Conservation (phyloP, 2,888 invertebrate genomes). For the Trichopoda pennipes region DNA sequence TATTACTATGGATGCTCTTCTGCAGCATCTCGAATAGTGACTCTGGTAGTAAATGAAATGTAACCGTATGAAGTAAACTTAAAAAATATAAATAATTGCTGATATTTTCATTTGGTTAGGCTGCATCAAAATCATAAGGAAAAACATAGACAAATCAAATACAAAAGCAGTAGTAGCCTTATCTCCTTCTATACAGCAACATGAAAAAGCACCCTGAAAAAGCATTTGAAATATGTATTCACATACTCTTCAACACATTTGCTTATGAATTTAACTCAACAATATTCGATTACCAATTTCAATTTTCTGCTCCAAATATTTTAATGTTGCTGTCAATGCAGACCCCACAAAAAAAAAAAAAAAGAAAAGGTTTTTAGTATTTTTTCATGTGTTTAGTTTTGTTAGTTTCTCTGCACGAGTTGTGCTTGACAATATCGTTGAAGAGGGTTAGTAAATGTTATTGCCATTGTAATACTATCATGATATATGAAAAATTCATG, state of each 20-base stretch:
- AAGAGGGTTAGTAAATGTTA: neutral
- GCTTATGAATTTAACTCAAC: conserved; percentile 54
- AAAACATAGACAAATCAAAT: too few relatives aligned
- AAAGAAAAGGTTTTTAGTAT: neutral
- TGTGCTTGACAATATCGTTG: conserved; percentile 15
- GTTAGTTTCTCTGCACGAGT: conserved; percentile 2
- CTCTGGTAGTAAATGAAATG: conserved; percentile 36
- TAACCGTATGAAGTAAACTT: neutral
- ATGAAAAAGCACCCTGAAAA: neutral
- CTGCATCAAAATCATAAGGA: conserved; percentile 15
- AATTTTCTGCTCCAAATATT: conserved; percentile 70
- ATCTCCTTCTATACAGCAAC: neutral
- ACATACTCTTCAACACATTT: neutral
- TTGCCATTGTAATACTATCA: conserved; percentile 13
- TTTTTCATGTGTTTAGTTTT: conserved; percentile 1
- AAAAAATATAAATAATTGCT: conserved; percentile 3
- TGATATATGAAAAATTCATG: conserved; percentile 1
- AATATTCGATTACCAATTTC: conserved; percentile 69
- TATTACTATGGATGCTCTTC: neutral
- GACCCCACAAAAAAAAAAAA: neutral
- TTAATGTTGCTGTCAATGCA: conserved; percentile 60
- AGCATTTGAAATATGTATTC: neutral
- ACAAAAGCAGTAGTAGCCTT: neutral
- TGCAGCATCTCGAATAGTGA: neutral
- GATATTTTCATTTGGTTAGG: conserved; percentile 46